Percentiles rank a stretch among this genome's conserved stretches.
These are phyloP conservation scores for Bradypus variegatus DNA, from an alignment of 2,797 vertebrate genomes.

Conservation along the genomic window DNA sequence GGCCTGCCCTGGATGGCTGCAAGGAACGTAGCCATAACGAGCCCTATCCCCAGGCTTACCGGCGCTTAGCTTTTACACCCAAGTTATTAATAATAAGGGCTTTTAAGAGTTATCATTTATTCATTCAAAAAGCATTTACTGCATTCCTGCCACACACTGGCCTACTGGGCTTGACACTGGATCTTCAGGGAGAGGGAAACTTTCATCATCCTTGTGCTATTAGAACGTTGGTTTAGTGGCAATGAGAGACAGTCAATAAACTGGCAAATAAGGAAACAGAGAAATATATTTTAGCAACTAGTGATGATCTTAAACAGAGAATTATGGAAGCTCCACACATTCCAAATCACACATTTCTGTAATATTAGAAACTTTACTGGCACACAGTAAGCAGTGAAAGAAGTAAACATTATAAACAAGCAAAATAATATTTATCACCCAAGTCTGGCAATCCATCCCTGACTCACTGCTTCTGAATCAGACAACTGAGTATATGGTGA, in stretches of 20 bases:
- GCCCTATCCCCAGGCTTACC: not conserved
- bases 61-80: not conserved
- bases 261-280: not conserved
- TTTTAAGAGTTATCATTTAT: not conserved
- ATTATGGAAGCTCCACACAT: slow-evolving; percentile 17
- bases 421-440: slow-evolving; percentile 16
- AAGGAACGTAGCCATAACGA: not conserved
- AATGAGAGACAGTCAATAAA: slow-evolving; percentile 10
- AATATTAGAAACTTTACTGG: slow-evolving; percentile 40
- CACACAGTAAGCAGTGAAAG: not conserved
- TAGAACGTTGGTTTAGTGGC: not conserved
- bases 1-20: not conserved
- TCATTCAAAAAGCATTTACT: not conserved
- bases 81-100: not conserved
- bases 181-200: not conserved
- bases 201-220: not conserved
- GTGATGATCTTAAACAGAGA: slow-evolving; percentile 31
- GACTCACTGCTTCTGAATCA: slow-evolving; percentile 21
- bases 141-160: not conserved
- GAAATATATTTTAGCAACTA: slow-evolving; percentile 10
- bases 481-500: not conserved
- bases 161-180: not conserved
- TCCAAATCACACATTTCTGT: slow-evolving; percentile 24
- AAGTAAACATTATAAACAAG: slow-evolving; percentile 41
- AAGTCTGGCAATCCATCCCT: not conserved